phyloP scores from a whole-genome alignment of 2,888 invertebrate genomes.

The Synergus gifuensis region DNA sequence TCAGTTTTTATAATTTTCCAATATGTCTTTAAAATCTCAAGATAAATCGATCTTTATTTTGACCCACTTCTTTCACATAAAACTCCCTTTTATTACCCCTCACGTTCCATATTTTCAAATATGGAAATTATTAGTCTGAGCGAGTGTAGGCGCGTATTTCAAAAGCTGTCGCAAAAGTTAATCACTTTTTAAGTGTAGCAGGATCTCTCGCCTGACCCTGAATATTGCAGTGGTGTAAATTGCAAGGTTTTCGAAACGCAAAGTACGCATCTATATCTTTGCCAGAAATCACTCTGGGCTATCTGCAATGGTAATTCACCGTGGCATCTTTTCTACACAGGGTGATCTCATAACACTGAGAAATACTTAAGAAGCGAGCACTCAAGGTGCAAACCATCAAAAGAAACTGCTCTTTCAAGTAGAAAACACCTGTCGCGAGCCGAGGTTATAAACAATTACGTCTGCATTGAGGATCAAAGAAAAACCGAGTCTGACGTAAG shows the following conservation, averaged over 20 bases:
- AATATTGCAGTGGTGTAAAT: slow-evolving; percentile 30
- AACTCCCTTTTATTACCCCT: neutral
- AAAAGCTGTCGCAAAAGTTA: neutral
- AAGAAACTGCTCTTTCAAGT: slow-evolving; percentile 16
- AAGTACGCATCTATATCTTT: slow-evolving; percentile 49
- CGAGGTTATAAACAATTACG: slow-evolving; percentile 20
- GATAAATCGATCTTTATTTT: neutral
- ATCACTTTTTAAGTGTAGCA: neutral
- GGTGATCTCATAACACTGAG: slow-evolving; percentile 24
- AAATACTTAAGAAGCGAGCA: slow-evolving; percentile 6
- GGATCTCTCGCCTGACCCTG: slow-evolving; percentile 16
- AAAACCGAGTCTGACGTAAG: slow-evolving; percentile 19
- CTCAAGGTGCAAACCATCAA: slow-evolving; percentile 17
- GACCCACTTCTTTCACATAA: neutral
- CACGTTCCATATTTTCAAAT: neutral
- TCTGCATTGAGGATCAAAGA: slow-evolving; percentile 20
- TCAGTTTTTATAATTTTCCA: too few species aligned
- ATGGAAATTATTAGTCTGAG: slow-evolving; percentile 1
- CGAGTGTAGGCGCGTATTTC: neutral
- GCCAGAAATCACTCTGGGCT: slow-evolving; percentile 42
- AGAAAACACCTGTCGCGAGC: slow-evolving; percentile 14
- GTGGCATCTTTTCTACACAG: slow-evolving; percentile 18
- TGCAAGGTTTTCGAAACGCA: slow-evolving; percentile 35
- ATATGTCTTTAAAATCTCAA: too few species aligned
- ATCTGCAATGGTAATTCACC: slow-evolving; percentile 52